Conservation (phyloP, 2,113 vertebrate genomes). For the Orthonyx spaldingii region DNA sequence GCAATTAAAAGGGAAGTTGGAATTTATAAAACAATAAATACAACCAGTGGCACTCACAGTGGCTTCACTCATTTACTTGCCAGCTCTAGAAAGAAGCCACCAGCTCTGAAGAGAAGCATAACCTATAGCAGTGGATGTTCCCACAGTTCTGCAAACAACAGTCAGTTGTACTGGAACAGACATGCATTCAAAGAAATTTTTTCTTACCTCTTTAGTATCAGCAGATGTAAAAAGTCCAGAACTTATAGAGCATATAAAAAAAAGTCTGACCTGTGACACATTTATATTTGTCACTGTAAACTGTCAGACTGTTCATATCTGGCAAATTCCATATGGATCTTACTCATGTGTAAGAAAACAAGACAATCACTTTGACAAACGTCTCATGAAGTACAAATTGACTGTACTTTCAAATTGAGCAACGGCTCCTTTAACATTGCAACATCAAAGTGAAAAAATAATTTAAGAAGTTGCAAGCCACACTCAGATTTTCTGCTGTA, state of each 20-base stretch:
- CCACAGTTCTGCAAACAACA: neutral
- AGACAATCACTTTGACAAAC: neutral
- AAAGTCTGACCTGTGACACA: neutral
- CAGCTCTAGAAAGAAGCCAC: neutral
- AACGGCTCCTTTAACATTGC: neutral
- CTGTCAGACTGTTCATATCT: neutral
- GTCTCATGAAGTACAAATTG: neutral
- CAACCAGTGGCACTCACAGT: neutral
- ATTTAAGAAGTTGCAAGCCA: neutral
- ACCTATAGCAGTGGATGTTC: neutral
- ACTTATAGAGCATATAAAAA: neutral
- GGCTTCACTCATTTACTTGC: neutral
- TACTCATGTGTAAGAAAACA: neutral
- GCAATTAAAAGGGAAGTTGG: neutral
- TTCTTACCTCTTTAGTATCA: neutral
- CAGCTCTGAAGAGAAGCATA: neutral
- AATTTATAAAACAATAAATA: neutral
- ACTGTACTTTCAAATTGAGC: neutral
- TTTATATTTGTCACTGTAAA: neutral
- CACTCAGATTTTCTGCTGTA: neutral
- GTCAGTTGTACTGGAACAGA: neutral
- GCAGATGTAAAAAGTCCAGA: neutral
- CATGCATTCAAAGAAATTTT: neutral
- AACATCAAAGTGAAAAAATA: neutral
- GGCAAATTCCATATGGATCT: neutral